phyloP scores from a whole-genome alignment of 2,113 vertebrate species.

The Progne subis region DNA sequence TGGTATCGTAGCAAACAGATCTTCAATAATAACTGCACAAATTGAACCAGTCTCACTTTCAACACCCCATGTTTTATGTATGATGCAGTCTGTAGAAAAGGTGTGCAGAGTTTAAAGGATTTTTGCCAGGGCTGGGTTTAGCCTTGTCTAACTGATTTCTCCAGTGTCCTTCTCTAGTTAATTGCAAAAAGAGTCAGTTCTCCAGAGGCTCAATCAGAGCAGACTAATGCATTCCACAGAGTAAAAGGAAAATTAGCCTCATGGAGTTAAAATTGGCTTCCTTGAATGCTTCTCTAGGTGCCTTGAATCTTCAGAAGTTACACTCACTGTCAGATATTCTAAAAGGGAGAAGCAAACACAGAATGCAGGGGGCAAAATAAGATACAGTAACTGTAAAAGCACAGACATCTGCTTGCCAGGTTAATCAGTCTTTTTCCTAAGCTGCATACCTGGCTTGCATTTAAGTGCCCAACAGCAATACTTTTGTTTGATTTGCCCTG shows the following conservation, averaged over 20 bases:
- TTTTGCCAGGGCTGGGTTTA: not conserved
- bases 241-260: not conserved
- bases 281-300: not conserved
- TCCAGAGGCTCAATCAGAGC: not conserved
- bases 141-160: not conserved
- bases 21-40: slow-evolving; percentile 3
- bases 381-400: not conserved
- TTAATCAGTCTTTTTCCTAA: not conserved
- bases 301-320: not conserved
- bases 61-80: not conserved
- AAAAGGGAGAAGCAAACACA: not conserved
- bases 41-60: not conserved
- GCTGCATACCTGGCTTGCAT: not conserved
- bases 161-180: not conserved
- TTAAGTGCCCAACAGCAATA: not conserved
- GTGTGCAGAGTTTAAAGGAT: not conserved
- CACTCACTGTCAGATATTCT: not conserved
- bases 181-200: not conserved
- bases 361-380: not conserved
- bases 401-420: not conserved
- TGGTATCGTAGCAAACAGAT: not conserved
- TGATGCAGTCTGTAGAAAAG: not conserved
- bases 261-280: not conserved
- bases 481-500: not conserved
- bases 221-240: not conserved